Evolutionary conservation across 2,113 vertebrate genomes (phyloP).

Genomic region (Typhlomys cinereus): DNA sequence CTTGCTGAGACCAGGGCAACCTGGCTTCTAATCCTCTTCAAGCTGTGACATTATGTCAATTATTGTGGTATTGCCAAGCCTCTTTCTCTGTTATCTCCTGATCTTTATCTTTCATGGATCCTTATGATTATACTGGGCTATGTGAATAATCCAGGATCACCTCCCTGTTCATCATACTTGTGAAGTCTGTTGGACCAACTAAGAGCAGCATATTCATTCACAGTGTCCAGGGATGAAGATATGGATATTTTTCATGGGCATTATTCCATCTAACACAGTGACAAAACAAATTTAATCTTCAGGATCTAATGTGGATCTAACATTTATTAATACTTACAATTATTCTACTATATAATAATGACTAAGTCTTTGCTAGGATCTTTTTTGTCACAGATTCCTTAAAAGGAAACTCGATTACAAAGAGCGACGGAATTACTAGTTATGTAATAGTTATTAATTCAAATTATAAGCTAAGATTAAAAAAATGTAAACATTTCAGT

Average conservation of each 20-base stretch:
- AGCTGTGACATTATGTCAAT: background rate
- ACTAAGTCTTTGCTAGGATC: background rate
- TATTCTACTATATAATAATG: background rate
- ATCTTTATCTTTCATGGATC: background rate
- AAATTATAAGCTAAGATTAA: too few relatives aligned
- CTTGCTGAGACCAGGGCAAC: background rate
- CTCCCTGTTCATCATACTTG: too few relatives aligned
- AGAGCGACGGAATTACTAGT: too few relatives aligned
- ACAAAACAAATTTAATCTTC: background rate
- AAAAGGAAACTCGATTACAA: too few relatives aligned
- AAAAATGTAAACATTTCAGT: too few relatives aligned
- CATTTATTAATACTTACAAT: too few relatives aligned
- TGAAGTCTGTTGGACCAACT: background rate
- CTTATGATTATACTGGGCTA: background rate
- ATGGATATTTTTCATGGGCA: background rate
- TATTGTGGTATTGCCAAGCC: background rate
- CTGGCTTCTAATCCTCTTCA: background rate
- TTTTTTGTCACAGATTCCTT: background rate
- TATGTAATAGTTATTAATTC: too few relatives aligned
- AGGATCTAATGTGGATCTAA: background rate
- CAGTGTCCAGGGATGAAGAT: background rate
- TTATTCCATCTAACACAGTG: background rate
- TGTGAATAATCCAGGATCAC: background rate
- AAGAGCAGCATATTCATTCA: background rate
- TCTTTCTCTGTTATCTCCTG: background rate